Conservation (phyloP, 1,140 invertebrate species). For the Mycetomoellerius zeteki region DNA sequence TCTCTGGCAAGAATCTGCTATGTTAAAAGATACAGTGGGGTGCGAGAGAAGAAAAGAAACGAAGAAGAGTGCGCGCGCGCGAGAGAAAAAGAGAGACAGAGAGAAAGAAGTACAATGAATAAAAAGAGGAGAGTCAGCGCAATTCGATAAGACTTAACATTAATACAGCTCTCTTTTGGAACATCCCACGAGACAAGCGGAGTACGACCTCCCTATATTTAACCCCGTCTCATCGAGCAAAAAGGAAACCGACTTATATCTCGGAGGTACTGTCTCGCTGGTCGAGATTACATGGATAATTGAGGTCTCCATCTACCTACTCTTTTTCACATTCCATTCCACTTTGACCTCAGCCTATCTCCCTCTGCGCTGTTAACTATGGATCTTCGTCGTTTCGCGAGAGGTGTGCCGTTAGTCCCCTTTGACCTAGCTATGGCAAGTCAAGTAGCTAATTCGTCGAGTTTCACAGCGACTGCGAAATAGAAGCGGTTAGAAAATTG, state of each 20-base stretch:
- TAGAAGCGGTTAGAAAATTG: conserved; percentile 19
- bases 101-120: conserved; percentile 24
- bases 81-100: not conserved
- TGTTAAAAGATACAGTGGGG: not conserved
- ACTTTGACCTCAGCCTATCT: conserved; percentile 13
- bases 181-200: conserved; percentile 65
- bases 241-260: conserved; percentile 63
- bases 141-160: conserved; percentile 70
- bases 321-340: conserved; percentile 56
- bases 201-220: conserved; percentile 66
- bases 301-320: conserved; percentile 71
- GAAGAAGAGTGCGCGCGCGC: not conserved
- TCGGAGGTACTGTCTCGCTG: conserved; percentile 60
- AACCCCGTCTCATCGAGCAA: conserved; percentile 64
- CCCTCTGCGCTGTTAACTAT: conserved; percentile 30
- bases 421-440: conserved; percentile 60
- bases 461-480: conserved; percentile 21
- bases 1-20: conserved; percentile 31
- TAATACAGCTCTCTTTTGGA: conserved; percentile 68
- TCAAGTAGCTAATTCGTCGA: conserved; percentile 67
- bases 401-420: conserved; percentile 10
- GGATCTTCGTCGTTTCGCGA: conserved; percentile 44
- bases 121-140: conserved; percentile 29
- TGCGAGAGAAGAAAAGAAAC: not conserved
- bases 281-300: conserved; percentile 75